Evolutionary conservation across 1,140 invertebrate species (phyloP).

Genomic region (Drosophila tsacasi): DNA sequence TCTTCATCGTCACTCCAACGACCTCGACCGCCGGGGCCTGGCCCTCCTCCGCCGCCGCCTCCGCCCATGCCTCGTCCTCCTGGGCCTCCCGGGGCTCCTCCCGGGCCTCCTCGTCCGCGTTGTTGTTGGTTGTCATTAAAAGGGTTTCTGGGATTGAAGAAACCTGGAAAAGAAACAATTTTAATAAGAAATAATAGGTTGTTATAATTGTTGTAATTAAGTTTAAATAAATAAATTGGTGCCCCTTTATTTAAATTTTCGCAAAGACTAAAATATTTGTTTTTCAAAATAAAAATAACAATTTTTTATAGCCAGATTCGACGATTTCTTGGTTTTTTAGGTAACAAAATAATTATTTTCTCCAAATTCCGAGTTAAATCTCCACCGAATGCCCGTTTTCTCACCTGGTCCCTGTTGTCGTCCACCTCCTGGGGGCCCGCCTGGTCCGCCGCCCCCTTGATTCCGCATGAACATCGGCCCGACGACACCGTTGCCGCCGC

Average conservation of each 20-base stretch:
- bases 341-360: neutral
- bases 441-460: constrained; percentile 50
- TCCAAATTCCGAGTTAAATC: neutral
- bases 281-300: neutral
- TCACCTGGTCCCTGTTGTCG: constrained; percentile 76
- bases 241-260: neutral
- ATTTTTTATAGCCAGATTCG: no score
- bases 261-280: no score
- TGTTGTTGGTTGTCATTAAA: constrained; percentile 85
- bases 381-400: neutral
- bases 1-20: constrained; percentile 79
- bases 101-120: constrained; percentile 80
- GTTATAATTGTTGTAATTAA: no score
- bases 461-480: constrained; percentile 74
- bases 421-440: constrained; percentile 53
- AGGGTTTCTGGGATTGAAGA: constrained; percentile 84
- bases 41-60: constrained; percentile 64
- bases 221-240: no score
- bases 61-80: constrained; percentile 80
- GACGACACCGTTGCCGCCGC: constrained; percentile 62
- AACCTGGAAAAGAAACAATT: no score
- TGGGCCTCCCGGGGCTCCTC: constrained; percentile 57
- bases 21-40: constrained; percentile 35
- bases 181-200: no score
- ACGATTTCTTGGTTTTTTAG: no score